These are phyloP conservation scores for Corynorhinus townsendii DNA, from an alignment of 2,113 vertebrate species.

Conservation along the genomic window DNA sequence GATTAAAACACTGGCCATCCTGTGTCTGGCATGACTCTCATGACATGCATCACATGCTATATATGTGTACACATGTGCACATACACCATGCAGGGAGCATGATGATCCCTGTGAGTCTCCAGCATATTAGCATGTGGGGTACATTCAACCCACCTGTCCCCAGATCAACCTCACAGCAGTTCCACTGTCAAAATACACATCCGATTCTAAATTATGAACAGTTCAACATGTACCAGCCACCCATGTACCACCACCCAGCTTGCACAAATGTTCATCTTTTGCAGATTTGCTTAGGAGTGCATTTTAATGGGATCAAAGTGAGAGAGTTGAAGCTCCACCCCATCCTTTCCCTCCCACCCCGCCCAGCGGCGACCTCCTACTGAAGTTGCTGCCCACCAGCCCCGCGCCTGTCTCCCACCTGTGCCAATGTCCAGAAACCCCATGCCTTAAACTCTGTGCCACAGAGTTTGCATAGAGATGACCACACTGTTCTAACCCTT, in stretches of 20 bases:
- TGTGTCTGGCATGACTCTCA: background rate
- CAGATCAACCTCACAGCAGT: background rate
- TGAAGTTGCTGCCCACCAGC: accelerated
- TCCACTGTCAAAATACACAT: background rate
- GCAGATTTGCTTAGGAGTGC: background rate
- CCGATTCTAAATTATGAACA: background rate
- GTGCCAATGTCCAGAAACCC: background rate
- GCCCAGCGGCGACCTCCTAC: background rate
- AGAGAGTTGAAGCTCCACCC: background rate
- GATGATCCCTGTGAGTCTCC: background rate
- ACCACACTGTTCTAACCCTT: background rate
- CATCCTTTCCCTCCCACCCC: accelerated
- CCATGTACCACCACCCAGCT: background rate
- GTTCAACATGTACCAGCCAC: background rate
- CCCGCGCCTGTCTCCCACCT: accelerated
- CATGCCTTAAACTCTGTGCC: background rate
- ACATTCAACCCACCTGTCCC: background rate
- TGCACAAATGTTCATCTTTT: background rate
- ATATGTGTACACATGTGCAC: accelerated
- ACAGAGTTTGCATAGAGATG: accelerated
- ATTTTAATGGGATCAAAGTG: background rate
- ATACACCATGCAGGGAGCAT: accelerated
- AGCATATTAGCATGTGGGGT: background rate
- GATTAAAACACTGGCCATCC: background rate
- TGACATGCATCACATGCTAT: accelerated